Percentiles rank a stretch among this genome's conserved stretches.
phyloP scores from a whole-genome alignment of 2,113 vertebrate genomes.

The Platichthys stellatus region DNA sequence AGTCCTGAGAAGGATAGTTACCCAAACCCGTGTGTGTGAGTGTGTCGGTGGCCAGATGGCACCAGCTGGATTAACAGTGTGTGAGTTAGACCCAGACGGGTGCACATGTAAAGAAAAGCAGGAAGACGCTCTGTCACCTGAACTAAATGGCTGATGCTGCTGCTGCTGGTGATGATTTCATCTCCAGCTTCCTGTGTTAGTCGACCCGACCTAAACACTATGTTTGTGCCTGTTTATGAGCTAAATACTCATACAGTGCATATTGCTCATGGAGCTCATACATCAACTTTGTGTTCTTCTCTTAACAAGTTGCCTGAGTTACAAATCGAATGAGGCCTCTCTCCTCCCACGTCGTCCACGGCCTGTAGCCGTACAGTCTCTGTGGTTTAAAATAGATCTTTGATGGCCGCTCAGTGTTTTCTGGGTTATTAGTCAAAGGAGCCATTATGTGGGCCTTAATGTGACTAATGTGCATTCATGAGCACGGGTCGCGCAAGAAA shows the following conservation, averaged over 20 bases:
- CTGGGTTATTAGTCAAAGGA: constrained; percentile 62
- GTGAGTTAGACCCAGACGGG: constrained; percentile 46
- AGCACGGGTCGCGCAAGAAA: constrained; percentile 24
- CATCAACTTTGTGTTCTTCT: not conserved
- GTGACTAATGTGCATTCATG: constrained; percentile 49
- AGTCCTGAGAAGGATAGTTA: not conserved
- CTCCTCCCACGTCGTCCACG: not conserved
- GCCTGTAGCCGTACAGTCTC: constrained; percentile 16
- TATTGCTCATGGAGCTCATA: not conserved
- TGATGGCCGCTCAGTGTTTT: constrained; percentile 47
- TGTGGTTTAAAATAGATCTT: constrained; percentile 55
- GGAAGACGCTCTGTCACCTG: constrained; percentile 50
- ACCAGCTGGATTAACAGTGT: constrained; percentile 71
- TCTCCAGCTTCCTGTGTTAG: constrained; percentile 16
- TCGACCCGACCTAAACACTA: not conserved
- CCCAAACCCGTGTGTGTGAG: constrained; percentile 1
- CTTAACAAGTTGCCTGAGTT: not conserved
- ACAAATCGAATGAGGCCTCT: not conserved
- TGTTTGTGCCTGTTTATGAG: not conserved
- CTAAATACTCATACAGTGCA: not conserved
- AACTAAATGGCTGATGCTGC: constrained; percentile 42
- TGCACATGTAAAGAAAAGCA: constrained; percentile 50
- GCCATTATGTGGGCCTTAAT: constrained; percentile 58
- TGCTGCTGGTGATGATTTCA: constrained; percentile 36
- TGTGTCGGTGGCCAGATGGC: constrained; percentile 63